Base-by-base conservation (phyloP, 2,113 vertebrate genomes). In the Thomomys bottae region DNA sequence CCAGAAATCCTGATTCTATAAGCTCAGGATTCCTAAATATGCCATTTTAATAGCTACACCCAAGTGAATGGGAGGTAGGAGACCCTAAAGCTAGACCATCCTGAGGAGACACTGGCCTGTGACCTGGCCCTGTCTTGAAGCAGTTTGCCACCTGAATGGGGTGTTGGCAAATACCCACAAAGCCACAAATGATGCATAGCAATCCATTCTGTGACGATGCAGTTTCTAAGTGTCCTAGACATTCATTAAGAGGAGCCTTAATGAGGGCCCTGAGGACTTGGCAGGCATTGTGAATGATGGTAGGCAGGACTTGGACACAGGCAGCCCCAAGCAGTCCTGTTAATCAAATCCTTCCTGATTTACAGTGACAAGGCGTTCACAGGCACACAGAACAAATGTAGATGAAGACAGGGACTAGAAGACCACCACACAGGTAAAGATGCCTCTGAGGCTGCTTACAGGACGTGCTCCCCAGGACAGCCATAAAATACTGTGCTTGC, bases 401-500 rank as follows among this genome's bases (percentile, higher is more conserved):
- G 82, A 34, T 8, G 17, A 42, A 73, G 80, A 68, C 7, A 1
- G 0, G 11, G 34, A 32, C 12, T 1, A 10, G 54, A 24, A 28
- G 28, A n/a, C 18, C 72, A 23, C 24, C 49, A 5, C 78, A 45
- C 26, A 83, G 79, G 75, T 30, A 38, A 34, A 70, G 5, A 34
- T 40, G 45, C 68, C 81, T 73, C 18, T 0, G 4, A 18, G 1
- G 3, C 10, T 30, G n/a, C 36, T 2, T 18, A 21, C 11, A 57
- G 36, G 18, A 57, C 20, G 26, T 20, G 5, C 24, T 84, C 73
- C 63, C 84, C 26, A 24, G 34, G 34, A 73, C 61, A 40, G 64
- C 66, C 49, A 42, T 49, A 76, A 64, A 92, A 91, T 59, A 79
- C 76, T 5, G 26, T 12, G 70, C 84, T 80, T 92, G 83, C 88